Evolutionary conservation across 2,888 invertebrate genomes (phyloP).

Genomic region (Drosophila sordidapex): DNA sequence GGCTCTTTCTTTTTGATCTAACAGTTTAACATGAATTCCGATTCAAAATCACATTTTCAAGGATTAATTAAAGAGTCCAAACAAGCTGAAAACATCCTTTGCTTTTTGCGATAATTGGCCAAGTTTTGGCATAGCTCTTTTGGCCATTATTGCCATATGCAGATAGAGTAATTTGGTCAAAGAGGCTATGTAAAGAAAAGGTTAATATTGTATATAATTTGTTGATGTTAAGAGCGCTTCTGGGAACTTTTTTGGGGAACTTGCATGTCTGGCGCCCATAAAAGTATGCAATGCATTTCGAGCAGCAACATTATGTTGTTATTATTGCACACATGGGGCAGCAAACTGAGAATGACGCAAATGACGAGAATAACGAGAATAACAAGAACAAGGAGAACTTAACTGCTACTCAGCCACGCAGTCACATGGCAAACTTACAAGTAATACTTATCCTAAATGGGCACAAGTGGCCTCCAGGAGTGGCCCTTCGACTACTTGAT

Average conservation of each 20-base stretch:
- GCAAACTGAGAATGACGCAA: not conserved
- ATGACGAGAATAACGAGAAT: not conserved
- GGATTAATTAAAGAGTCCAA: not conserved
- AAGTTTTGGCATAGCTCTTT: not conserved
- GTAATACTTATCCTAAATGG: slow-evolving; percentile 79
- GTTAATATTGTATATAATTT: slow-evolving; percentile 73
- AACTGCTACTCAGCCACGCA: slow-evolving; percentile 71
- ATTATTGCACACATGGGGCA: slow-evolving; percentile 17
- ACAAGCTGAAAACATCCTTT: not conserved
- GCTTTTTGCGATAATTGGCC: not conserved
- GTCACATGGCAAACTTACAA: slow-evolving; percentile 79
- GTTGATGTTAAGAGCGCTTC: slow-evolving; percentile 39
- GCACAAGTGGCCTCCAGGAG: slow-evolving; percentile 62
- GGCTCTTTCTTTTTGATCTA: not conserved
- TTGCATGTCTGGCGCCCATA: slow-evolving; percentile 71
- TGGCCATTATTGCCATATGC: not conserved
- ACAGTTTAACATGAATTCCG: not conserved
- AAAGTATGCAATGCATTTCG: slow-evolving; percentile 64
- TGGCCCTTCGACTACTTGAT: slow-evolving; percentile 35
- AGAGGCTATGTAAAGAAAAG: not conserved
- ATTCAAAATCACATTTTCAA: not conserved
- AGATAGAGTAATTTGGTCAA: slow-evolving; percentile 54
- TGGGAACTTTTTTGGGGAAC: slow-evolving; percentile 6
- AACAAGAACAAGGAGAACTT: slow-evolving; percentile 30
- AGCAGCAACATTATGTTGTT: slow-evolving; percentile 41